phyloP scores from a whole-genome alignment of 2,797 vertebrate species.

The Tenualosa ilisha region DNA sequence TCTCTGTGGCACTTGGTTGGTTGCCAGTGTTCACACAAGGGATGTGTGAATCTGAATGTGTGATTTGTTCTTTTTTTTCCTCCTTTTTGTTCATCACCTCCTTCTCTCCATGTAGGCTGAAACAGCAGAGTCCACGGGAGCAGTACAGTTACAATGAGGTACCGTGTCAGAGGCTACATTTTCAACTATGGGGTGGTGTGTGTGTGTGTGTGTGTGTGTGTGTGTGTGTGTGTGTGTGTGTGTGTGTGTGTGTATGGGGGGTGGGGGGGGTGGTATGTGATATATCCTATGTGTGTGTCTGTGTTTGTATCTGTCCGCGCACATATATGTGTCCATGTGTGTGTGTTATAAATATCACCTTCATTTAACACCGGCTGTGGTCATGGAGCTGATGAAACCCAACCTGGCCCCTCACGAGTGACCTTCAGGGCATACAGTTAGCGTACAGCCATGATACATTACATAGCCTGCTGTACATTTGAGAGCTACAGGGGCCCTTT shows the following conservation, averaged over 20 bases:
- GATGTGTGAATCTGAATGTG: background rate
- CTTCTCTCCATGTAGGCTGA: conserved; percentile 66
- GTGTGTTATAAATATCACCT: conserved; percentile 56
- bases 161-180: conserved; percentile 22
- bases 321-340: background rate
- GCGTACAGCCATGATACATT: background rate
- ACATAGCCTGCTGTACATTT: conserved; percentile 17
- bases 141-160: conserved; percentile 87
- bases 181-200: background rate
- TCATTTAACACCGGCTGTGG: conserved; percentile 17
- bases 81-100: conserved; percentile 6
- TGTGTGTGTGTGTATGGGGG: background rate
- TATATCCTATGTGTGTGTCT: background rate
- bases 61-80: background rate
- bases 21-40: background rate
- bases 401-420: conserved; percentile 54
- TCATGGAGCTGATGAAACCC: conserved; percentile 47
- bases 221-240: background rate
- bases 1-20: background rate
- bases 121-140: conserved; percentile 80
- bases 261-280: background rate
- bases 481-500: background rate
- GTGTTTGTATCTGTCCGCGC: background rate
- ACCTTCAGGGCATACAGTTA: conserved; percentile 56
- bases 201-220: background rate